Percentiles rank a stretch among this genome's conserved stretches.
Evolutionary conservation across 2,113 vertebrate species (phyloP).

Genomic region (Oncorhynchus mykiss): DNA sequence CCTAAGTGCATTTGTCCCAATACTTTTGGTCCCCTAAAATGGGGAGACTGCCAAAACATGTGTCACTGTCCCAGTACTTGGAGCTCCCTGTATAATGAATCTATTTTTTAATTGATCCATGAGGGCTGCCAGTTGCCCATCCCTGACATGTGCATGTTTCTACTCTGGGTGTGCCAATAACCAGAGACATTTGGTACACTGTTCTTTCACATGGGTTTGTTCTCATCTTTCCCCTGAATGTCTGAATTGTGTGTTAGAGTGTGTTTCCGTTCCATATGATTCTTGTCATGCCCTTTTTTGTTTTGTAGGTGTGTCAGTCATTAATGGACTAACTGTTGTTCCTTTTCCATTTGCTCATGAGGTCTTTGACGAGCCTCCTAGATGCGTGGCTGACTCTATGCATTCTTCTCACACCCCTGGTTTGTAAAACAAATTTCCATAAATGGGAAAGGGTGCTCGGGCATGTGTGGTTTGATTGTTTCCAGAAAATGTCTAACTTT

Average conservation of each 20-base stretch:
- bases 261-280: conserved; percentile 8
- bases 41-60: too few relatives aligned
- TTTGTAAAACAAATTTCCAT: conserved; percentile 71
- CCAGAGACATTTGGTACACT: conserved; percentile 16
- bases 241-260: conserved; percentile 16
- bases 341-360: conserved; percentile 27
- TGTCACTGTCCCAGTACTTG: too few relatives aligned
- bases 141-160: neutral
- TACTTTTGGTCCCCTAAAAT: too few relatives aligned
- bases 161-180: neutral
- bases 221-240: conserved; percentile 8
- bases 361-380: conserved; percentile 43
- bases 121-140: too few relatives aligned
- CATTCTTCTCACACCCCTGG: conserved; percentile 58
- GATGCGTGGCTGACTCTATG: conserved; percentile 62
- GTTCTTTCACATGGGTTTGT: conserved; percentile 33
- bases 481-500: too few relatives aligned
- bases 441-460: conserved; percentile 48
- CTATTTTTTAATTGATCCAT: too few relatives aligned
- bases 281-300: neutral
- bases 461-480: neutral
- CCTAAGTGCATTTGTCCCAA: too few relatives aligned
- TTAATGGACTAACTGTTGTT: conserved; percentile 47
- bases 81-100: too few relatives aligned
- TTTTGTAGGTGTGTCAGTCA: conserved; percentile 20